Evolutionary conservation across 2,888 invertebrate genomes (phyloP), one percentile per base, ranked within the genome.

Genomic region (Lasioglossum oenotherae): DNA sequence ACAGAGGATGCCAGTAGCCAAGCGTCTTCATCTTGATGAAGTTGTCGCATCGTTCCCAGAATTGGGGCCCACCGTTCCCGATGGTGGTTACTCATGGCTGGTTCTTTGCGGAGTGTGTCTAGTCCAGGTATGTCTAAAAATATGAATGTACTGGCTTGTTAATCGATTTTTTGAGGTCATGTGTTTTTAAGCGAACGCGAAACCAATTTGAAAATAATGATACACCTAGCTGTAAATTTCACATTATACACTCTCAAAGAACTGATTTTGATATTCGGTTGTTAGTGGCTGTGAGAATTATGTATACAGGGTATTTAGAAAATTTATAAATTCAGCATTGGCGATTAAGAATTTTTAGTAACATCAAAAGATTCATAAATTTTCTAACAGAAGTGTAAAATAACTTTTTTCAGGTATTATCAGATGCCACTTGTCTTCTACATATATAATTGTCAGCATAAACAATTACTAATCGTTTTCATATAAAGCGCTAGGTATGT

Each of bases 31-130:
- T 82, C 86, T 97, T 88, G 97, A 97, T 91, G 95, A 96, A 79
- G 96, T 97, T 6, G 95, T 97, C 80, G 96, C 96, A 73, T 96
- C 97, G 38, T 96, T 96, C 88, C 96, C 97, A 2, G 97, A 97
- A 94, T 95, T 97, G 76, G 97, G 97, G 0, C 97, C 97, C 0
- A 96, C 96, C 23, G 96, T 97, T 74, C 97, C 97, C 2, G 97
- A 97, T 91, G 97, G 97, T 0, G 97, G 97, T 3, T 97, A 97
- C 91, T 97, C 97, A 0, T 97, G 97, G 97, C 92, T 97, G 74
- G 96, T 97, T 88, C 96, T 97, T 77, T 91, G 96, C 64, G 96
- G 96, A 23, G 96, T 96, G 53, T 95, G 96, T 87, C 95, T 97
- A 88, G 96, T 97, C 92, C 96, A 97, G 94, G 96, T 97, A 92